Base-by-base conservation (phyloP, 2,113 vertebrate species). In the Muscicapa adusta region DNA sequence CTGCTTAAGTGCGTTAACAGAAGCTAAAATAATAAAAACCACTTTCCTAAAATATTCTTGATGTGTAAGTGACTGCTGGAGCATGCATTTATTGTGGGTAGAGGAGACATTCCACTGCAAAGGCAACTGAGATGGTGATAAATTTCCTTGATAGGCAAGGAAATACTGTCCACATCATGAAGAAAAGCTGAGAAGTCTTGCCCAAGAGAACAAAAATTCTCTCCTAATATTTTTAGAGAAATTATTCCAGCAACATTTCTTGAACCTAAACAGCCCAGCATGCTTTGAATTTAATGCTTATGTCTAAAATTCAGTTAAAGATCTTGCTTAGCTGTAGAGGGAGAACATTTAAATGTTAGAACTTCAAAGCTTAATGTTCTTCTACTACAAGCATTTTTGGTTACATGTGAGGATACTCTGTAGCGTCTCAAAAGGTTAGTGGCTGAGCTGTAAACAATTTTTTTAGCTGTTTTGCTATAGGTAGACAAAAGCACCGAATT, bases 361-460 rank as follows among this genome's bases (percentile, higher is more conserved):
- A 31, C 22, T 83, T 71, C 18, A 11, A 65, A 48, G 9, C 20
- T 85, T 91, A 50, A 65, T 31, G 33, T 72, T 94, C 2, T 85
- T 96, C 48, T 95, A 51, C 57, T 81, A 14, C 23, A 72, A 51
- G 47, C 47, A 68, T 40, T 84, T 71, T 43, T 77, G 16, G 5
- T 79, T 78, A 61, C 3, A 6, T 25, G 7, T 29, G 11, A 24
- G 18, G 36, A 61, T 87, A 14, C 16, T 63, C 25, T 8, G 3
- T 43, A 43, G 7, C 13, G 10, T 77, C 31, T 81, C 29, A 63
- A 78, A 84, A 8, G 3, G 3, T 45, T 65, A 61, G 18, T 23
- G 0, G 0, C 6, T 54, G 31, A 60, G 12, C 8, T 18, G 11
- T 56, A 50, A 76, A 48, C 2, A 51, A 18, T 18, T 54, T 6